Conservation (phyloP, 2,888 invertebrate genomes). For the Embidobia sp. region DNA sequence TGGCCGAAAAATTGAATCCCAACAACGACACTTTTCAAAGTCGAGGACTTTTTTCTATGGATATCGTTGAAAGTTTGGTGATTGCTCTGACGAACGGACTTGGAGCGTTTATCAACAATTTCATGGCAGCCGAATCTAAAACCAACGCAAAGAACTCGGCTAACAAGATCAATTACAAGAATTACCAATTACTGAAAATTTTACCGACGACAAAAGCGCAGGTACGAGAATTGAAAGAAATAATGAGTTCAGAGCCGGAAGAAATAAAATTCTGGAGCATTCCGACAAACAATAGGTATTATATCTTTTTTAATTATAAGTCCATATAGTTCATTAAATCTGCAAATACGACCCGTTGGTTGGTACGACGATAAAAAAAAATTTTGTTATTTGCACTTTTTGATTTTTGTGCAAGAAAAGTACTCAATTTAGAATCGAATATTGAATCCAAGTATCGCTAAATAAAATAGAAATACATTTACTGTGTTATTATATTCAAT, state of each 20-base stretch:
- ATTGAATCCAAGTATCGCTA: too few relatives aligned
- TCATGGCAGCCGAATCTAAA: constrained; percentile 73
- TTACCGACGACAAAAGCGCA: constrained; percentile 81
- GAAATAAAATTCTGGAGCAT: constrained; percentile 85
- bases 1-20: too few relatives aligned
- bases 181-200: constrained; percentile 83
- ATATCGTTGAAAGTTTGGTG: constrained; percentile 73
- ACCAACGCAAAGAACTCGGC: constrained; percentile 54
- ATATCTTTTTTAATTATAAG: constrained; percentile 1
- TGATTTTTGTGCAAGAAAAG: too few relatives aligned
- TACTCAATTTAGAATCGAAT: too few relatives aligned
- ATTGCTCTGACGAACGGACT: constrained; percentile 72
- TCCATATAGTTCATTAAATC: too few relatives aligned
- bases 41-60: constrained; percentile 73
- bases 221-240: constrained; percentile 80
- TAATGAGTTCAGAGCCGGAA: constrained; percentile 82
- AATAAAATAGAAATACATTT: too few relatives aligned
- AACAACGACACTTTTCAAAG: too few relatives aligned
- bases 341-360: too few relatives aligned
- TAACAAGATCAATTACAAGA: constrained; percentile 82
- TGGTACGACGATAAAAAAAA: too few relatives aligned
- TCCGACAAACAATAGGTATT: constrained; percentile 82
- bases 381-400: too few relatives aligned
- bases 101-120: constrained; percentile 71
- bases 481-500: too few relatives aligned